Percentiles rank a stretch among this genome's conserved stretches.
Evolutionary conservation across 1,140 invertebrate species (phyloP).

Genomic region (Galendromus occidentalis): DNA sequence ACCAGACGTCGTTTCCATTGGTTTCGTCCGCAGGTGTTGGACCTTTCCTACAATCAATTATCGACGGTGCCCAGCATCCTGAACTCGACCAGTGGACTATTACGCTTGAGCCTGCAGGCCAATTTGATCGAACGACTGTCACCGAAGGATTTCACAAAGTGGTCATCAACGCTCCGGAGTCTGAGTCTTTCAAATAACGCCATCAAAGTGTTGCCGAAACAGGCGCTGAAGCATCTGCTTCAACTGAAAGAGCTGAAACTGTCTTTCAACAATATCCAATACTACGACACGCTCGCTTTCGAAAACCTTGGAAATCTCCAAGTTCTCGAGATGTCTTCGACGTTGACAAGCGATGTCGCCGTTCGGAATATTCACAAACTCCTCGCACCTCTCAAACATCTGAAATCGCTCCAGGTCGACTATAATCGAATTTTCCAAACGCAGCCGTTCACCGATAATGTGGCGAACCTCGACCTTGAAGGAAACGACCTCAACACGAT

Average conservation of each 20-base stretch:
- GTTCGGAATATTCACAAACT: not conserved
- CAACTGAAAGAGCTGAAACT: not conserved
- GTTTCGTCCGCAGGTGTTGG: not conserved
- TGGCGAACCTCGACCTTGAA: conserved; percentile 1
- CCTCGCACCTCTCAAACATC: not conserved
- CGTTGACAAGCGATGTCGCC: not conserved
- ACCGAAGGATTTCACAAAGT: conserved; percentile 2
- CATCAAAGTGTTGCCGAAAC: not conserved
- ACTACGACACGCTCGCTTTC: not conserved
- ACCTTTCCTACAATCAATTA: conserved; percentile 9
- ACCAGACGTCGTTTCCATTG: too few species aligned
- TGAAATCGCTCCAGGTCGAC: not conserved
- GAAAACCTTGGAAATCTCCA: not conserved
- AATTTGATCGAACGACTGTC: conserved; percentile 9
- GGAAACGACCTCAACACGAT: conserved; percentile 7
- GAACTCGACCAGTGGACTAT: not conserved
- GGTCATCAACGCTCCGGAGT: not conserved
- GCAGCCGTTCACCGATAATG: not conserved
- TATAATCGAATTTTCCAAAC: not conserved
- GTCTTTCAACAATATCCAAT: conserved; percentile 8
- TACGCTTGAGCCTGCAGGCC: not conserved
- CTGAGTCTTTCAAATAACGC: conserved; percentile 6
- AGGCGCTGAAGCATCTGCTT: not conserved
- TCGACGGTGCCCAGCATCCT: not conserved
- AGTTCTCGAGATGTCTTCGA: not conserved